A percentile compares a stretch with the other conserved stretches of the same genome.
Evolutionary conservation across 2,888 invertebrate species (phyloP).

Genomic region (Choristoneura rosaceana): DNA sequence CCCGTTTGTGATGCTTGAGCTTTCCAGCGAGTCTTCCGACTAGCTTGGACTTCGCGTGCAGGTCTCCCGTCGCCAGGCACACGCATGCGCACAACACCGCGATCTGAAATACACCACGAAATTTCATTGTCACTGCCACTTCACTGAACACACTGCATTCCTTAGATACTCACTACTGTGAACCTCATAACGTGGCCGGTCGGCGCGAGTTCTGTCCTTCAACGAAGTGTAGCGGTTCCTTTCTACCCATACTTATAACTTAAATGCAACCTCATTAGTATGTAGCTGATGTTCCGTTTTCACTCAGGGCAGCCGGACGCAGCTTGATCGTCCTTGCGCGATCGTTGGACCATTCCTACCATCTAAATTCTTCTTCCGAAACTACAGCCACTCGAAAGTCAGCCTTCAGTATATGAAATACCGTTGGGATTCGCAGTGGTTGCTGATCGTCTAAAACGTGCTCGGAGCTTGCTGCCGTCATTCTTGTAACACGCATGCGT

Average conservation of each 20-base stretch:
- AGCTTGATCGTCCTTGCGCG: slow-evolving; percentile 65
- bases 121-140: slow-evolving; percentile 51
- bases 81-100: slow-evolving; percentile 68
- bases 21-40: slow-evolving; percentile 60
- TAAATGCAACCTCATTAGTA: slow-evolving; percentile 70
- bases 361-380: slow-evolving; percentile 58
- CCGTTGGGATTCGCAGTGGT: slow-evolving; percentile 49
- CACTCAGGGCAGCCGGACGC: slow-evolving; percentile 75
- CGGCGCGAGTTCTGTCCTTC: slow-evolving; percentile 64
- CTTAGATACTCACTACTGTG: slow-evolving; percentile 65
- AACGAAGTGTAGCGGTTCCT: slow-evolving; percentile 63
- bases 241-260: slow-evolving; percentile 81
- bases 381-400: slow-evolving; percentile 45
- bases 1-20: slow-evolving; percentile 74
- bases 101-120: slow-evolving; percentile 74
- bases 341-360: slow-evolving; percentile 70
- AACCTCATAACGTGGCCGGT: slow-evolving; percentile 72
- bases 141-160: slow-evolving; percentile 45
- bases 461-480: slow-evolving; percentile 75
- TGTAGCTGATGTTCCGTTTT: slow-evolving; percentile 73
- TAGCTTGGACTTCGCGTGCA: slow-evolving; percentile 68
- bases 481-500: slow-evolving; percentile 73
- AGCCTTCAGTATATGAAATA: slow-evolving; percentile 48
- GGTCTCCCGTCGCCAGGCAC: slow-evolving; percentile 62
- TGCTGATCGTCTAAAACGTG: slow-evolving; percentile 46